phyloP scores from a whole-genome alignment of 2,888 invertebrate species.

The Drosophila lacicola region DNA sequence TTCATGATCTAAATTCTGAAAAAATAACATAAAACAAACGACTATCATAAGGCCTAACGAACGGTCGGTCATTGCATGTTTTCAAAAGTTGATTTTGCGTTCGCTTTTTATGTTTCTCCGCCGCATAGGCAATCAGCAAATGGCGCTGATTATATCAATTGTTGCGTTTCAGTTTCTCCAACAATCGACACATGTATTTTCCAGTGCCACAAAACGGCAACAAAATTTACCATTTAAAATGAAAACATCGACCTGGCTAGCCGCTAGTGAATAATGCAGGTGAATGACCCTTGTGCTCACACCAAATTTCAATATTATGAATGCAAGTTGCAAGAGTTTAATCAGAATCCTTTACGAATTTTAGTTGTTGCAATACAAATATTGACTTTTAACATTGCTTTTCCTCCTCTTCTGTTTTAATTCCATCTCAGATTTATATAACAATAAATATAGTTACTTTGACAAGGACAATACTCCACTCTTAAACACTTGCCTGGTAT shows the following conservation, averaged over 20 bases:
- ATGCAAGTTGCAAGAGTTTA: too few relatives aligned
- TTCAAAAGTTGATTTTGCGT: constrained; percentile 39
- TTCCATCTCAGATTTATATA: too few relatives aligned
- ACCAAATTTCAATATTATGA: background rate
- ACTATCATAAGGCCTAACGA: constrained; percentile 50
- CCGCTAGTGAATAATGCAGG: background rate
- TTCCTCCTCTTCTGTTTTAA: too few relatives aligned
- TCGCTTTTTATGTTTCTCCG: constrained; percentile 21
- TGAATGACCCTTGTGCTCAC: constrained; percentile 22
- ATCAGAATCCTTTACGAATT: too few relatives aligned
- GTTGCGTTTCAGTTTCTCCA: constrained; percentile 58
- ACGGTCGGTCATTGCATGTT: constrained; percentile 64
- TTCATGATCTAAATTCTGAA: constrained; percentile 60
- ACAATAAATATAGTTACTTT: too few relatives aligned
- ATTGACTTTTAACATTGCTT: too few relatives aligned
- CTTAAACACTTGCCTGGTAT: too few relatives aligned
- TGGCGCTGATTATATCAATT: constrained; percentile 77
- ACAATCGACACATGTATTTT: constrained; percentile 33
- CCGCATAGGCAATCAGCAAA: constrained; percentile 62
- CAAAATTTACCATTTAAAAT: constrained; percentile 21
- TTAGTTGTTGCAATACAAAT: too few relatives aligned
- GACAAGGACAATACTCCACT: too few relatives aligned
- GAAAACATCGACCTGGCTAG: background rate
- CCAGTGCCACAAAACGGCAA: constrained; percentile 47
- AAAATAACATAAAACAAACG: constrained; percentile 20